These are phyloP conservation scores for Eristalis tenax DNA, from an alignment of 2,888 invertebrate genomes.

Conservation along the genomic window DNA sequence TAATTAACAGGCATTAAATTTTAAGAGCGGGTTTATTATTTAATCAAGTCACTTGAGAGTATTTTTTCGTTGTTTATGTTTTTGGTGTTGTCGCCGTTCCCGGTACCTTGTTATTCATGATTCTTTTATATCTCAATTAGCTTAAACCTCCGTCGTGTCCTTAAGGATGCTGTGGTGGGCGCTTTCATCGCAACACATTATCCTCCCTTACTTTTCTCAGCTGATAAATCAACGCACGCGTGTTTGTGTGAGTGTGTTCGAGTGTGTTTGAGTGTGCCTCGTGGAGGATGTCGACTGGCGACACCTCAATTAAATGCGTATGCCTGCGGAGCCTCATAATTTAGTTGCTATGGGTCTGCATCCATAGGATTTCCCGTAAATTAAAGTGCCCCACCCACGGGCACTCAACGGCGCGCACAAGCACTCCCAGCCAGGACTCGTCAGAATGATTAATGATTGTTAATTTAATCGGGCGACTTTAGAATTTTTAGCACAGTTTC, in stretches of 20 bases:
- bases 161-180: constrained; percentile 4
- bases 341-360: neutral
- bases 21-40: constrained; percentile 70
- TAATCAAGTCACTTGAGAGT: constrained; percentile 71
- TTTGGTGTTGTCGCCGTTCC: neutral
- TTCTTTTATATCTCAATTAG: constrained; percentile 69
- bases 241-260: neutral
- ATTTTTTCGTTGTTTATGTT: constrained; percentile 35
- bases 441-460: constrained; percentile 69
- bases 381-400: constrained; percentile 39
- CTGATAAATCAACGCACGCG: no score
- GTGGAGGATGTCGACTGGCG: neutral
- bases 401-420: neutral
- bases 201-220: neutral
- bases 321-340: neutral
- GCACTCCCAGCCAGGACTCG: constrained; percentile 19
- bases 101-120: constrained; percentile 47
- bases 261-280: neutral
- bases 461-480: constrained; percentile 72
- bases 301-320: neutral
- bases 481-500: constrained; percentile 70
- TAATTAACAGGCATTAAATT: constrained; percentile 72
- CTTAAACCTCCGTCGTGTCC: constrained; percentile 45
- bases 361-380: constrained; percentile 50
- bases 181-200: neutral